Evolutionary conservation across 1,140 invertebrate species (phyloP).

Genomic region (Leptoteleia sp.): DNA sequence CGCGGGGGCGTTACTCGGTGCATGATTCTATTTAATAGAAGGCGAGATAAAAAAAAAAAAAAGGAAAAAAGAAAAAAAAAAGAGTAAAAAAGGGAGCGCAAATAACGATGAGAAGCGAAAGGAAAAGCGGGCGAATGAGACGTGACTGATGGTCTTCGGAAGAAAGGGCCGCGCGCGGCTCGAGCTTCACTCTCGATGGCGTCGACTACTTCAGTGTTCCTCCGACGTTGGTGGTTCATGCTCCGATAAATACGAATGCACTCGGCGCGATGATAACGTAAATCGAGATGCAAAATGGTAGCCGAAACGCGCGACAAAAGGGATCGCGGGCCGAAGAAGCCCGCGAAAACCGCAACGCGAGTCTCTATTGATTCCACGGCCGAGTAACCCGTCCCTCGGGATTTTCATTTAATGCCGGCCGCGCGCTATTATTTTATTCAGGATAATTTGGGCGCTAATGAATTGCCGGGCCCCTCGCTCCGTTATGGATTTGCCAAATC

Average conservation of each 20-base stretch:
- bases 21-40: slow-evolving; percentile 60
- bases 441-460: slow-evolving; percentile 20
- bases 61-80: too few relatives aligned
- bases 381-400: slow-evolving; percentile 9
- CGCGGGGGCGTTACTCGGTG: slow-evolving; percentile 52
- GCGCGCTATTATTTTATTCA: slow-evolving; percentile 32
- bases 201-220: slow-evolving; percentile 45
- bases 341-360: slow-evolving; percentile 33
- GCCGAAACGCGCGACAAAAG: slow-evolving; percentile 34
- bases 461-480: slow-evolving; percentile 3
- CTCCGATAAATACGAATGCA: slow-evolving; percentile 64
- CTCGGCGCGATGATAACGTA: slow-evolving; percentile 41
- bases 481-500: slow-evolving; percentile 11
- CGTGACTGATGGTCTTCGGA: slow-evolving; percentile 40
- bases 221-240: slow-evolving; percentile 39
- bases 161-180: slow-evolving; percentile 31
- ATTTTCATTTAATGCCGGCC: slow-evolving; percentile 31
- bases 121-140: slow-evolving; percentile 41
- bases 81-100: slow-evolving; percentile 32
- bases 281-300: slow-evolving; percentile 43
- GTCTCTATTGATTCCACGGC: slow-evolving; percentile 31
- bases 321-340: slow-evolving; percentile 16
- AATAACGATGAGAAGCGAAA: slow-evolving; percentile 50
- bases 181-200: slow-evolving; percentile 44
- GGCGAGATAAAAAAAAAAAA: too few relatives aligned